These are phyloP conservation scores for Thelaira solivaga DNA, from an alignment of 2,888 invertebrate genomes.

Conservation along the genomic window DNA sequence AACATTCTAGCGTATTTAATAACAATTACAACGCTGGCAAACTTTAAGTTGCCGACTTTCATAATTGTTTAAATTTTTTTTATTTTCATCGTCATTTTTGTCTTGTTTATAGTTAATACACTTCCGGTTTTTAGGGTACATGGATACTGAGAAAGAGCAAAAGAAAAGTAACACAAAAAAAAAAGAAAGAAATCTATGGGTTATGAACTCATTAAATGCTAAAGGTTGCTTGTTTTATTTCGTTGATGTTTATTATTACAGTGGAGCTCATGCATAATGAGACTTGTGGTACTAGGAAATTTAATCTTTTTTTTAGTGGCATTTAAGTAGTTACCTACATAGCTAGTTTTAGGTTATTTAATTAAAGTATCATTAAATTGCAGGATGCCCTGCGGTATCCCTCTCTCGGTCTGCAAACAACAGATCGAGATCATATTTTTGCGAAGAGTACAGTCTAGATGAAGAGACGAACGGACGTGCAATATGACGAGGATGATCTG, in stretches of 20 bases:
- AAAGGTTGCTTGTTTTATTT: conserved; percentile 50
- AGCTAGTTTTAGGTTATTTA: too few relatives aligned
- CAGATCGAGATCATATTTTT: too few relatives aligned
- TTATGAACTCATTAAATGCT: conserved; percentile 49
- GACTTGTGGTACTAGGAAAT: too few relatives aligned
- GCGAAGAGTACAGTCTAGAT: too few relatives aligned
- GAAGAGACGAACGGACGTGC: too few relatives aligned
- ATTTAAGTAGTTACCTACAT: too few relatives aligned
- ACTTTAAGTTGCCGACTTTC: conserved; percentile 32
- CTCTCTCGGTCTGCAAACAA: too few relatives aligned
- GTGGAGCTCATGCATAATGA: conserved; percentile 27
- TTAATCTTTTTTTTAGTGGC: too few relatives aligned
- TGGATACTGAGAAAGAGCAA: not conserved
- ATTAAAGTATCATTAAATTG: too few relatives aligned
- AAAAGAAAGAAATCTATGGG: conserved; percentile 38
- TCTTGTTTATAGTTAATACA: conserved; percentile 45
- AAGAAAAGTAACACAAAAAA: not conserved
- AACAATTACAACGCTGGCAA: conserved; percentile 46
- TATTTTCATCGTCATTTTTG: conserved; percentile 29
- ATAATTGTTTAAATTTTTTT: not conserved
- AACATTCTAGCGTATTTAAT: conserved; percentile 8
- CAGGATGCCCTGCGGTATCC: too few relatives aligned
- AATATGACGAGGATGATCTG: too few relatives aligned
- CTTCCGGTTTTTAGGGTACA: conserved; percentile 54
- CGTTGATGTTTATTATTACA: conserved; percentile 42